phyloP scores from a whole-genome alignment of 2,797 vertebrate genomes.

The Catamblyrhynchus diadema region DNA sequence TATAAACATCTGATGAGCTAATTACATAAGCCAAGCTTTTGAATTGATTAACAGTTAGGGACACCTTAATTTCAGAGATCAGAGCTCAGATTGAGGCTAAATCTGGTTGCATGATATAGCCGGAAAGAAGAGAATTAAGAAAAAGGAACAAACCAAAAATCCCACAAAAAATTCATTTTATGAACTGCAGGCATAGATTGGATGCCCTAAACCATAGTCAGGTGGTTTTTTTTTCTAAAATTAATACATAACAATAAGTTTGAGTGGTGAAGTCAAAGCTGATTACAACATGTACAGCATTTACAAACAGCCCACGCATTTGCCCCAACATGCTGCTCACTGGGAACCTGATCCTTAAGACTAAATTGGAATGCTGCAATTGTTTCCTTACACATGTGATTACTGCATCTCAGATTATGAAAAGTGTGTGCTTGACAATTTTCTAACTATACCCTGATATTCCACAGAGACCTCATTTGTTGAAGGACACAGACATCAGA shows the following conservation, averaged over 20 bases:
- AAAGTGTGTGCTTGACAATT: neutral
- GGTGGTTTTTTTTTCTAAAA: neutral
- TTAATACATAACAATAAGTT: neutral
- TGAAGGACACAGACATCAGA: neutral
- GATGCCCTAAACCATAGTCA: neutral
- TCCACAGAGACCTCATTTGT: neutral
- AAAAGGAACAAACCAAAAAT: neutral
- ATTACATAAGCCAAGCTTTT: neutral
- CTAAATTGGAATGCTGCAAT: conserved; percentile 28
- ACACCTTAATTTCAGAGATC: neutral
- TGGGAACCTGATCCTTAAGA: conserved; percentile 10
- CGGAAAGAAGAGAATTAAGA: neutral
- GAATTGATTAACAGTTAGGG: neutral
- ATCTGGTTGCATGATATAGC: neutral
- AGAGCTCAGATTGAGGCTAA: neutral
- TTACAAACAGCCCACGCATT: conserved; percentile 21
- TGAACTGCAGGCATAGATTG: neutral
- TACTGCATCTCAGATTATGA: neutral
- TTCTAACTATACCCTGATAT: neutral
- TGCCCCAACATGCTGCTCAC: conserved; percentile 2
- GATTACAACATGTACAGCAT: neutral
- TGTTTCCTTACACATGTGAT: neutral
- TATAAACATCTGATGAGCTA: neutral
- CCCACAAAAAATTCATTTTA: neutral
- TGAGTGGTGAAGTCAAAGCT: neutral